phyloP scores from a whole-genome alignment of 2,888 invertebrate species.

The Lymantria dispar region DNA sequence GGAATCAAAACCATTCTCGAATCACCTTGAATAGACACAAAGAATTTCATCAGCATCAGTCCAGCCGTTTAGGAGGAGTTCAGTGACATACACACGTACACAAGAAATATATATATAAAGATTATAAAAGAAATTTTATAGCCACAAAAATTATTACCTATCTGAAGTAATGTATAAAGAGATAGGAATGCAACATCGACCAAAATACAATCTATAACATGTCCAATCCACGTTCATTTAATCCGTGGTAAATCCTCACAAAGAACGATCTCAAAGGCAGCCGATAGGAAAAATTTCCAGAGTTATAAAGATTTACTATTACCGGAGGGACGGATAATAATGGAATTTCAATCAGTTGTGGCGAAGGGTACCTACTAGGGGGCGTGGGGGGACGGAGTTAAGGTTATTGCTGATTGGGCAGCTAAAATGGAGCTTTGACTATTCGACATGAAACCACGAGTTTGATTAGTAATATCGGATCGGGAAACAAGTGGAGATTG shows the following conservation, averaged over 20 bases:
- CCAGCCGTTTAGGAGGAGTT: too few relatives aligned
- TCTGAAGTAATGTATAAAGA: background rate
- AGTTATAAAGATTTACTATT: slow-evolving; percentile 68
- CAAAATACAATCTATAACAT: slow-evolving; percentile 9
- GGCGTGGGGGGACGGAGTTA: slow-evolving; percentile 7
- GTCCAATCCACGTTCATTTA: slow-evolving; percentile 41
- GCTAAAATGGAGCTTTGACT: slow-evolving; percentile 36
- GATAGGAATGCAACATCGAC: background rate
- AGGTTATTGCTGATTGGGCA: slow-evolving; percentile 38
- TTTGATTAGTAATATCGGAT: slow-evolving; percentile 36
- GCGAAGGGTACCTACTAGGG: slow-evolving; percentile 17
- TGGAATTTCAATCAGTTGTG: slow-evolving; percentile 77
- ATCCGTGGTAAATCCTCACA: slow-evolving; percentile 59
- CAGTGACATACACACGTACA: too few relatives aligned
- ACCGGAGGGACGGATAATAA: slow-evolving; percentile 69
- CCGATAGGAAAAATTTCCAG: slow-evolving; percentile 63
- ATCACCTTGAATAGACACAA: too few relatives aligned
- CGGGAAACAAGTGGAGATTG: slow-evolving; percentile 24
- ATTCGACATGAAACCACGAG: slow-evolving; percentile 22
- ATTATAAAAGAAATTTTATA: background rate
- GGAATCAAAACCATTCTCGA: too few relatives aligned
- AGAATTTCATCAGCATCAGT: too few relatives aligned
- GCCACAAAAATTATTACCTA: too few relatives aligned
- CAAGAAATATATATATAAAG: too few relatives aligned
- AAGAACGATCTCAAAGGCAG: slow-evolving; percentile 52